Base-by-base conservation (phyloP, 2,797 vertebrate genomes). In the Australoheros facetus region DNA sequence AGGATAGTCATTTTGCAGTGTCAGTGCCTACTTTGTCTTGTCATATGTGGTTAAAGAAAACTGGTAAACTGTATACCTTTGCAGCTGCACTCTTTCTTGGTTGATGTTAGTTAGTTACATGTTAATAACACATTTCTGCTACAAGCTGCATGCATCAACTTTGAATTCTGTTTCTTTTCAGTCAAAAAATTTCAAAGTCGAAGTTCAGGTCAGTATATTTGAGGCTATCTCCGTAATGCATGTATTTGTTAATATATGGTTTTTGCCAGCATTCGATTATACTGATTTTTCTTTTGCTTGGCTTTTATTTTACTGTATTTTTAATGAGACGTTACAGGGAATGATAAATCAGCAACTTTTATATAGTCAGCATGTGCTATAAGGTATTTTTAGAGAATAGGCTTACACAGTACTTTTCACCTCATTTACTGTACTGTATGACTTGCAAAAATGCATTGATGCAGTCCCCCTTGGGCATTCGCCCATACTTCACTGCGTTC, bases 161-260 rank as follows among this genome's bases (percentile, higher is more conserved):
- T 84, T 77, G 51, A 78, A 23, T 79, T 85, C 73, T 79, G 92
- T 91, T 85, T 93, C 93, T 89, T 97, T 97, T 83, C 94, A 99
- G 98, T 96, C 97, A 97, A 95, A 97, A 97, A 91, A 98, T 99
- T 93, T 97, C 97, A 73, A 99, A 99, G 95, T 99, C 98, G 91
- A 99, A 98, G 92, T 98, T 97, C 97, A 99, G 98, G 98, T 99
- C 83, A 97, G 98, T 98, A 91, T 89, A 78, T 88, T 84, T 78
- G 3, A 89, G 34, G 19, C 26, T 26, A 26, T 84, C 37, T 85
- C 69, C 30, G 69, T 71, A 66, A 16, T 73, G 74, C 57, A 74
- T 87, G 64, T n/a, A 77, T 17, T 26, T 70, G 26, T 81, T 73
- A 48, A 23, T 56, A 14, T 19, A 13, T 30, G 34, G 32, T 76